A percentile compares a stretch with the other conserved stretches of the same genome.
phyloP scores from a whole-genome alignment of 92 coral and sea anemone genomes.

The Zoanthus sansibaricus region DNA sequence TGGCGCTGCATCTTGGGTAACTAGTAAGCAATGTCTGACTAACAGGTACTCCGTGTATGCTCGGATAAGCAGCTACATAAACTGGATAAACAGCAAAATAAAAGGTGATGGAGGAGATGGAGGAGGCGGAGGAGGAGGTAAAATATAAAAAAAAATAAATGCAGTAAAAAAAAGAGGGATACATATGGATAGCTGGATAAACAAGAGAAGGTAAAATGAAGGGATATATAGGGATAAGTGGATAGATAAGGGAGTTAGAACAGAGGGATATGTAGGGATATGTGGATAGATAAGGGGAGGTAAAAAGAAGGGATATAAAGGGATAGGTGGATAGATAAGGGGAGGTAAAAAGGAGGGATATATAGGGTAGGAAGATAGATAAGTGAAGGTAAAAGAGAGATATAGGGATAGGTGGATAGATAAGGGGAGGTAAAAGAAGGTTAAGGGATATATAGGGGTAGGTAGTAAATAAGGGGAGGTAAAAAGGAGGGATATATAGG shows the following conservation, averaged over 20 bases:
- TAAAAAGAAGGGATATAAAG: not conserved
- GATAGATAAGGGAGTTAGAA: not conserved
- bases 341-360: not conserved
- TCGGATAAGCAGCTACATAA: slow-evolving; percentile 32
- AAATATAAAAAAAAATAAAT: too few species aligned
- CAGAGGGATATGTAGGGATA: too few species aligned
- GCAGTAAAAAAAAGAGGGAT: too few species aligned
- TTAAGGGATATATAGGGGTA: too few species aligned
- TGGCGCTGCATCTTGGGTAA: slow-evolving; percentile 38
- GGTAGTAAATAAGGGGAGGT: too few species aligned
- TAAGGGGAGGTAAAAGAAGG: too few species aligned
- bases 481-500: not conserved
- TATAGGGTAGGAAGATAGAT: not conserved
- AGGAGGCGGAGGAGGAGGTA: slow-evolving; percentile 11
- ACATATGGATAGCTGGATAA: too few species aligned
- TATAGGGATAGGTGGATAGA: too few species aligned
- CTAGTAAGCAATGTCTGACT: slow-evolving; percentile 4
- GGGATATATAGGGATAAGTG: not conserved
- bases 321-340: not conserved
- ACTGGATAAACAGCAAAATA: slow-evolving; percentile 21
- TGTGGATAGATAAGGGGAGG: too few species aligned
- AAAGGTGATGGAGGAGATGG: not conserved
- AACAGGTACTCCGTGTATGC: slow-evolving; percentile 40
- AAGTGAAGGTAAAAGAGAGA: too few species aligned
- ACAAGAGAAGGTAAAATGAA: not conserved